Percentiles rank a stretch among this genome's conserved stretches.
These are phyloP conservation scores for Acrocephalus kingi DNA, from an alignment of 2,113 vertebrate species.

Conservation along the genomic window DNA sequence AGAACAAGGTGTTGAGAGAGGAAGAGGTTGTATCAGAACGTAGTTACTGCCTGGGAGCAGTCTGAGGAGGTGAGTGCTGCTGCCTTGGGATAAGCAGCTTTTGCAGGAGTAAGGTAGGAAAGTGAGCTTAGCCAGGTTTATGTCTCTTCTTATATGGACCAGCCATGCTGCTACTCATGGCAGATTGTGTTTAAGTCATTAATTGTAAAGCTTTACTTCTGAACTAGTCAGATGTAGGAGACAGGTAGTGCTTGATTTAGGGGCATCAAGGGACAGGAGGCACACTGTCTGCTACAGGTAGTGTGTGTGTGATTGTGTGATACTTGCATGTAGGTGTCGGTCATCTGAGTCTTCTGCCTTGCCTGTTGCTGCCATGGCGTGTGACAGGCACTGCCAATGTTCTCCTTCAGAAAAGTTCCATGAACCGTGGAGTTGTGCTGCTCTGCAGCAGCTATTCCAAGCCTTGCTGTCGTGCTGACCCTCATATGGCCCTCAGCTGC, in stretches of 20 bases:
- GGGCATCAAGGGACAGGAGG: neutral
- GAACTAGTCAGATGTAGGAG: neutral
- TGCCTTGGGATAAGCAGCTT: neutral
- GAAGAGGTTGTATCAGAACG: neutral
- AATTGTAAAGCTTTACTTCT: neutral
- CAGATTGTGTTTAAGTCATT: neutral
- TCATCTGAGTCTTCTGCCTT: neutral
- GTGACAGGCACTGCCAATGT: rapidly evolving
- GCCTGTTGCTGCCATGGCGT: neutral
- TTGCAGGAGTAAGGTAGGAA: neutral
- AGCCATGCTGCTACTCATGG: neutral
- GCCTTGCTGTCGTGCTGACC: neutral
- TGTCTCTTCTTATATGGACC: rapidly evolving
- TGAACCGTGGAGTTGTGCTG: rapidly evolving
- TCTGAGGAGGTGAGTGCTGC: neutral
- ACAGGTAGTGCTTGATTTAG: neutral
- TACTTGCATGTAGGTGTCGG: rapidly evolving
- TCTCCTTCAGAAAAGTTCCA: rapidly evolving
- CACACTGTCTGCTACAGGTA: too few relatives aligned
- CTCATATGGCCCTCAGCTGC: neutral
- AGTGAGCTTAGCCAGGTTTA: neutral
- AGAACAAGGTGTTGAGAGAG: neutral
- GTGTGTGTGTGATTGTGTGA: neutral
- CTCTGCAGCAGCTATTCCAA: neutral
- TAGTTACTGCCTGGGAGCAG: slow-evolving; percentile 56